A percentile compares a stretch with the other conserved stretches of the same genome.
phyloP scores from a whole-genome alignment of 2,888 invertebrate genomes.

The Cacoxenus indagator region DNA sequence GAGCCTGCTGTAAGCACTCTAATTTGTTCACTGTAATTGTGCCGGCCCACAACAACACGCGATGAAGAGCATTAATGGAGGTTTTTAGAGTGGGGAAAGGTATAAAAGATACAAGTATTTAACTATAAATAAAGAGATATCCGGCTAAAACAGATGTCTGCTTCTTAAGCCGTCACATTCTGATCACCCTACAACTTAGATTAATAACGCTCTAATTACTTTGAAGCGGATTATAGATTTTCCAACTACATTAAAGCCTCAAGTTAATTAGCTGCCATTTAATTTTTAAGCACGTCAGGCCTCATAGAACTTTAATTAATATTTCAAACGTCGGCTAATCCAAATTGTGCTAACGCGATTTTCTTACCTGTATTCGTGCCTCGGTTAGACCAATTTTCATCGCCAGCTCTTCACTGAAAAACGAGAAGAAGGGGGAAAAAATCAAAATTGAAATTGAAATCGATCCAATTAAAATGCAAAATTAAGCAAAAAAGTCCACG shows the following conservation, averaged over 20 bases:
- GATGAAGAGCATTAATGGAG: too few species aligned
- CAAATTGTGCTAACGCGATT: background rate
- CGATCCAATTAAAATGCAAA: background rate
- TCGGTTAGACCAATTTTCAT: constrained; percentile 96
- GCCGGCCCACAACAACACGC: too few species aligned
- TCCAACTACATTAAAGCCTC: background rate
- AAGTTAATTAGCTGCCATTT: background rate
- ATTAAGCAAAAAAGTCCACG: background rate
- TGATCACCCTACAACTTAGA: background rate
- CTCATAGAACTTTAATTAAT: constrained; percentile 63
- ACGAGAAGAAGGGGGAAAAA: background rate
- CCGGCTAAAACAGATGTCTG: too few species aligned
- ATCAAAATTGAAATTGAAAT: background rate
- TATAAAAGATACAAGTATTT: too few species aligned
- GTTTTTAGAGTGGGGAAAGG: too few species aligned
- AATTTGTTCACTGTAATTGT: too few species aligned
- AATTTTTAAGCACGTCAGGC: constrained; percentile 48
- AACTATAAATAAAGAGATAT: too few species aligned
- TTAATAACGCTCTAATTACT: background rate
- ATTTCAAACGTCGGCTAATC: constrained; percentile 38
- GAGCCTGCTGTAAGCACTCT: too few species aligned
- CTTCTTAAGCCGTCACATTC: too few species aligned
- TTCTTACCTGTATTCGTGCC: constrained; percentile 90
- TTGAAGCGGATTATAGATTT: background rate
- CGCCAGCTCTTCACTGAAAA: constrained; percentile 88